Conservation (phyloP, 2,797 vertebrate genomes). For the Sparidentex hasta region DNA sequence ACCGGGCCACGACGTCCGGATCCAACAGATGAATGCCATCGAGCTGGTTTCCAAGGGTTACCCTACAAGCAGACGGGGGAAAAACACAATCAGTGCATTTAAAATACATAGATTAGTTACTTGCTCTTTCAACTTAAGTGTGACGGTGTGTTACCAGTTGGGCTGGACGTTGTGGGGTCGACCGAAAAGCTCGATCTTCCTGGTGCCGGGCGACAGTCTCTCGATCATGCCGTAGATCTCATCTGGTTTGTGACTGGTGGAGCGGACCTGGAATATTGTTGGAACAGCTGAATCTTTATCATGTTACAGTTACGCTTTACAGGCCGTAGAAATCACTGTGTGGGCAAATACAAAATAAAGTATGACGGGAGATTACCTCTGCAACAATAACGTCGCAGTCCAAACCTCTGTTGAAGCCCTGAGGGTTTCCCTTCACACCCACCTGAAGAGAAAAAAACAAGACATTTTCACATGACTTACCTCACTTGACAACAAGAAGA, state of each 20-base stretch:
- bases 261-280: conserved; percentile 88
- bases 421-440: conserved; percentile 93
- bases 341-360: not conserved
- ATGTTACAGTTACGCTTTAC: not conserved
- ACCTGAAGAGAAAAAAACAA: conserved; percentile 82
- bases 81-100: not conserved
- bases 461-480: not conserved
- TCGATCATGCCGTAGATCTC: conserved; percentile 99
- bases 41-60: conserved; percentile 94
- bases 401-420: conserved; percentile 95
- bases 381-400: conserved; percentile 97
- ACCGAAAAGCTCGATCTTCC: conserved; percentile 95
- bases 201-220: conserved; percentile 93
- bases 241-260: conserved; percentile 96
- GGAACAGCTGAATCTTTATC: not conserved
- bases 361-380: conserved; percentile 82
- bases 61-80: conserved; percentile 76
- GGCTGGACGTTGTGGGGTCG: conserved; percentile 95
- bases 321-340: not conserved
- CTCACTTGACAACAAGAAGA: not conserved
- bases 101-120: not conserved
- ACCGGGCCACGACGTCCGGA: conserved; percentile 93
- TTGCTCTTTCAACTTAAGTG: not conserved
- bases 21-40: conserved; percentile 95
- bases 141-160: conserved; percentile 87